Percentiles rank a stretch among this genome's conserved stretches.
Evolutionary conservation across 2,113 vertebrate genomes (phyloP).

Genomic region (Marmota monax): DNA sequence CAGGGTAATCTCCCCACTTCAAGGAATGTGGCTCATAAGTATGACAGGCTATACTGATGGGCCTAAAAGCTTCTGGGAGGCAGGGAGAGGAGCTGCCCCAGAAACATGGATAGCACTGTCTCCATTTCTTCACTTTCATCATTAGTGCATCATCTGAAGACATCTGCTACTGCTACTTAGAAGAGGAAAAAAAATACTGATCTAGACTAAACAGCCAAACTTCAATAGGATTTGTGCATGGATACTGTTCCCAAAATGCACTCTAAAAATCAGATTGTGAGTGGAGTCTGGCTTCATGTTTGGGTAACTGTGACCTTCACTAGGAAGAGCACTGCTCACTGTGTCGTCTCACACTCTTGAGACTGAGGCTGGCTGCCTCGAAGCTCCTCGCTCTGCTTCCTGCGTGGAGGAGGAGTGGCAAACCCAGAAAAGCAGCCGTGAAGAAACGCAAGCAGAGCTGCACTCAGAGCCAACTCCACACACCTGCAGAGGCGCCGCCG

Average conservation of each 20-base stretch:
- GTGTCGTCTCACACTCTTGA: neutral
- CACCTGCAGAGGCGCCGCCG: neutral
- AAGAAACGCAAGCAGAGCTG: neutral
- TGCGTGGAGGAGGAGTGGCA: neutral
- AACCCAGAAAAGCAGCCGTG: neutral
- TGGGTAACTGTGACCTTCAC: neutral
- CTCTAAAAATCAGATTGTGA: neutral
- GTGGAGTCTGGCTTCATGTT: neutral
- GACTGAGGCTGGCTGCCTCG: neutral
- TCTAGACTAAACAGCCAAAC: neutral
- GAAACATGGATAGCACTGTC: neutral
- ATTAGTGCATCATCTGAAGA: neutral
- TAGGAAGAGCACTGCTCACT: neutral
- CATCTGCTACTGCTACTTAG: neutral
- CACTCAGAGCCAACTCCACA: conserved; percentile 47
- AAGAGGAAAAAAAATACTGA: conserved; percentile 19
- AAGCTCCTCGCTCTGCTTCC: neutral
- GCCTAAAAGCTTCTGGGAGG: neutral
- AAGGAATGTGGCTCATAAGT: neutral
- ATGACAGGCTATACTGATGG: neutral
- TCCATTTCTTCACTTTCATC: neutral
- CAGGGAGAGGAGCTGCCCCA: neutral
- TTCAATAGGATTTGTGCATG: neutral
- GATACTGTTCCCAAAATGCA: neutral
- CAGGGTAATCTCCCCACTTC: neutral